Evolutionary conservation across 1,140 invertebrate genomes (phyloP).

Genomic region (Euglossa dilemma): DNA sequence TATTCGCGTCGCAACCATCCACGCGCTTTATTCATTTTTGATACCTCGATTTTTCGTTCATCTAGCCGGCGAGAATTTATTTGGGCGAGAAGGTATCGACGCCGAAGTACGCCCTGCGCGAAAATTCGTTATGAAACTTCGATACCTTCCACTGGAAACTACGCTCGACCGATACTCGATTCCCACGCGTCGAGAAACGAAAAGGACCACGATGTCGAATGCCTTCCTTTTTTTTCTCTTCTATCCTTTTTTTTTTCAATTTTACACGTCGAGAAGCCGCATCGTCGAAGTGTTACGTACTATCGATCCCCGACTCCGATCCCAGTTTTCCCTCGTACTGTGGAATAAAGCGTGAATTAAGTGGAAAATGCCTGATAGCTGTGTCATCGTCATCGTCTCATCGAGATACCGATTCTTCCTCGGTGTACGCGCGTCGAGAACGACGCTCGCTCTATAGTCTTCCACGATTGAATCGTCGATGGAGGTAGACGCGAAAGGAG

Average conservation of each 20-base stretch:
- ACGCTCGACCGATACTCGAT: background rate
- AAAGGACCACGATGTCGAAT: background rate
- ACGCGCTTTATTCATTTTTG: background rate
- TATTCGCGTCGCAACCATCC: background rate
- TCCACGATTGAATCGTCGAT: background rate
- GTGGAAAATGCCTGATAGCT: background rate
- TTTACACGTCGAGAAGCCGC: background rate
- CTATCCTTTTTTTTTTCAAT: background rate
- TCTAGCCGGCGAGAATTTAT: background rate
- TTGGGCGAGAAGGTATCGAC: no score
- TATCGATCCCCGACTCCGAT: background rate
- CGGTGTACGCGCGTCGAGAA: background rate
- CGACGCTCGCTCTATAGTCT: background rate
- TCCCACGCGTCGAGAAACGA: background rate
- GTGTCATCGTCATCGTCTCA: constrained; percentile 2
- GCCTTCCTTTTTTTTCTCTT: background rate
- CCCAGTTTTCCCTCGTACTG: no score
- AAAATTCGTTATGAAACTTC: background rate
- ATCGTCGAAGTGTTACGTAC: background rate
- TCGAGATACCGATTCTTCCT: background rate
- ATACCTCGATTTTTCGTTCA: no score
- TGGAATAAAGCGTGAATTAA: background rate
- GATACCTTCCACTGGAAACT: background rate
- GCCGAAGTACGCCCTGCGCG: no score
- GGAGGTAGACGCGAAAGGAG: background rate